Evolutionary conservation across 2,113 vertebrate species (phyloP), one percentile per base, ranked within the genome.

Genomic region (Charadrius vociferus): DNA sequence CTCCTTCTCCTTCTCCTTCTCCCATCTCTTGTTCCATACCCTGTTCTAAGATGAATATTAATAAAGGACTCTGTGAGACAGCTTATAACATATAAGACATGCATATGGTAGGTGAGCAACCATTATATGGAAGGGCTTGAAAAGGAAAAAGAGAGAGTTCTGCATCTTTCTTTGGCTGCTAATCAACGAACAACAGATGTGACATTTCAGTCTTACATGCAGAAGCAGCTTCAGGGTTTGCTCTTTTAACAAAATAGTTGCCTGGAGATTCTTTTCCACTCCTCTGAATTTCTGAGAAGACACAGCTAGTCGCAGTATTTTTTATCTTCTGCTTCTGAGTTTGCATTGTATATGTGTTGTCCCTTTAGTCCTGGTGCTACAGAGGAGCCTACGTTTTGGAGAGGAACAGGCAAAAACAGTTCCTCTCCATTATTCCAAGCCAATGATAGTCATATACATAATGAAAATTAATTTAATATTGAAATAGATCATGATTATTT

Each of bases 171-270:
- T 75, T 90, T 93, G 78, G 61, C 87, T 95, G 67, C 39, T 96
- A 85, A 93, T 94, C 88, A 95, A 82, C 3, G 29, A 90, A 85
- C 61, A 96, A 91, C 84, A 95, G 90, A 95, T 91, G 84, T 91
- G 92, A 91, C 81, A 91, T 93, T 96, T 95, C 88, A 96, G 66
- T 78, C 94, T 84, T 77, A 71, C 23, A 74, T n/a, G 68, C n/a
- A 93, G 77, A 92, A 87, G 43, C 45, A 96, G 83, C 58, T 95
- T 80, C 62, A 80, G 58, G 41, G 32, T 86, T 93, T 97, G 74
- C 50, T 91, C 74, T 95, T 95, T 88, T 90, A 93, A 82, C 1
- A 1, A 87, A 97, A 82, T 66, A 93, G 66, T 94, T 94, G 63
- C 74, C 62, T 73, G 58, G 45, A 94, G 45, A 77, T 87, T 87